Base-by-base conservation (phyloP, 2,888 invertebrate species). In the Eremobia ochroleuca region DNA sequence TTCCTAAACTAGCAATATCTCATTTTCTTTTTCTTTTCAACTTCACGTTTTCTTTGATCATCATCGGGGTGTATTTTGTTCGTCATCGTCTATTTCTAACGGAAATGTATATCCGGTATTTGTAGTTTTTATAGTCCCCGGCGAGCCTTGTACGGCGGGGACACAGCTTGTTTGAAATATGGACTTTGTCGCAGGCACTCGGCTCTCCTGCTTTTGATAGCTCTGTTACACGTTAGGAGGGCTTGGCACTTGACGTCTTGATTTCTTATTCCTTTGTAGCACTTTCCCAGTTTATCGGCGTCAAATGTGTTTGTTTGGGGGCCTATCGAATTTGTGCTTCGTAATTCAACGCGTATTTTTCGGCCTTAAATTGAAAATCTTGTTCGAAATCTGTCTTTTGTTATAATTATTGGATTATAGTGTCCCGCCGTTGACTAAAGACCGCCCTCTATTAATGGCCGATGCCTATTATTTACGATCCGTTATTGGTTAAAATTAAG, bases 71-170 rank as follows among this genome's bases (percentile, higher is more conserved):
- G 82, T 86, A 90, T 91, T 91, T 83, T 81, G 81, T 85, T 80
- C 83, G 88, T 91, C 91, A 91, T 89, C 87, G 84, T 76, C 75
- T 85, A 76, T 87, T 83, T 83, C 84, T 87, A 82, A 81, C 88
- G 93, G 93, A 92, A 92, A 90, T 89, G 87, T 86, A 77, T 85
- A 90, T 91, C 91, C 90, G 90, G 83, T 79, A 86, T 87, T 61
- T 74, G 64, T 66, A 73, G 77, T 79, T 78, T 86, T 82, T 77
- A 81, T 78, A 73, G 72, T 69, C 76, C 85, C 79, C 31, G 62
- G 69, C 40, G 78, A 79, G 61, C 67, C 52, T 46, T 75, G 59
- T 64, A 64, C 65, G 73, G 37, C 21, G 66, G 75, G 77, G 68
- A 71, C 55, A 76, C 37, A 74, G 70, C 75, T 76, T 21, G 76